phyloP scores from a whole-genome alignment of 2,113 vertebrate species.

The Spea bombifrons region DNA sequence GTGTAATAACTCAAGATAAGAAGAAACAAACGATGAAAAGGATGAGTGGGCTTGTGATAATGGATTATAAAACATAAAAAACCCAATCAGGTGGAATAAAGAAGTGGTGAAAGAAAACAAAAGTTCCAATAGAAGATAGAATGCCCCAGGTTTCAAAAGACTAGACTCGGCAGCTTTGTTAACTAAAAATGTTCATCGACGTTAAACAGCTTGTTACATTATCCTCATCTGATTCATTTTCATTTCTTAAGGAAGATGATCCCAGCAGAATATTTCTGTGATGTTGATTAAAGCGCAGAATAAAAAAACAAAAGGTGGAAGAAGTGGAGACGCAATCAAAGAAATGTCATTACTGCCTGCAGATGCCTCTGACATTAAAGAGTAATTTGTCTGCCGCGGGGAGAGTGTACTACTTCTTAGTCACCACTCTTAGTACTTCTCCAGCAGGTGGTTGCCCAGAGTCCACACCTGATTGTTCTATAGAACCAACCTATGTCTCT shows the following conservation, averaged over 20 bases:
- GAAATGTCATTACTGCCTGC: neutral
- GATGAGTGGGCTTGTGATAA: neutral
- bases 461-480: no score
- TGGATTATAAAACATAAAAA: neutral
- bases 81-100: neutral
- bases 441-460: no score
- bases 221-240: neutral
- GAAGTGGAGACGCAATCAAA: neutral
- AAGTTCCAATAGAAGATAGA: neutral
- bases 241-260: neutral
- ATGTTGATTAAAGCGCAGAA: neutral
- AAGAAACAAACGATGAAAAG: neutral
- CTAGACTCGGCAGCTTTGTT: neutral
- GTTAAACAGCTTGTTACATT: neutral
- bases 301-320: neutral
- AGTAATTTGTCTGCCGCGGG: no score
- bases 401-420: no score
- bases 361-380: neutral
- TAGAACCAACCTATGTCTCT: no score
- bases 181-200: neutral
- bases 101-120: neutral
- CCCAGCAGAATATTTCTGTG: neutral
- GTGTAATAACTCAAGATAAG: neutral
- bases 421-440: no score
- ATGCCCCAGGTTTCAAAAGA: neutral